Evolutionary conservation across 2,113 vertebrate genomes (phyloP), one percentile per base, ranked within the genome.

Genomic region (Boleophthalmus pectinirostris): DNA sequence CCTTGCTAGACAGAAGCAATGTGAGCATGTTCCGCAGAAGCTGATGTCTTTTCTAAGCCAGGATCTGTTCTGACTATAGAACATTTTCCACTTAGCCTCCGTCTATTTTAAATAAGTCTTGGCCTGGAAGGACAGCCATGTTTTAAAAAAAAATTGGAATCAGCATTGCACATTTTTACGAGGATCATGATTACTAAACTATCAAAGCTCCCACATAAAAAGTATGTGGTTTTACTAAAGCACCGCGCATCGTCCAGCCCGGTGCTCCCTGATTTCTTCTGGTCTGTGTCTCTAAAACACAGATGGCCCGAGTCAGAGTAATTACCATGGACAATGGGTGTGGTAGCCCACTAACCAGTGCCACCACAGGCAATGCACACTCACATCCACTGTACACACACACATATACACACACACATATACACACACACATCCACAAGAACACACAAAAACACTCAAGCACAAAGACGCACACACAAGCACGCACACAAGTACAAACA

Each of bases 291-390:
- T 60, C 79, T 70, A 23, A 74, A 76, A 88, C 86, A 86, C 85
- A 91, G 87, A 92, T 90, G 88, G 88, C 88, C 85, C 64, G 58
- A 83, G 78, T 89, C 82, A 78, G 79, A 82, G 83, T 89, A 90
- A 91, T 91, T 91, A 90, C 78, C 69, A 11, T 89, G 85, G 86
- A 87, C 87, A 87, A 87, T 89, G 89, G 91, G 91, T 92, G 90
- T 89, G 87, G 90, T 88, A 87, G 75, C 81, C 84, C 89, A 84
- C 87, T 87, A 86, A 88, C 82, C 85, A 85, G 86, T 77, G 79
- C 77, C 88, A 89, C 87, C 88, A 76, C 86, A 88, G 82, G 73
- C 78, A 80, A 71, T 69, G 68, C 64, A 74, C 33, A 75, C 68
- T 77, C 90, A 91, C 33, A 84, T 64, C 33, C 24, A 61, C 58